A percentile compares a stretch with the other conserved stretches of the same genome.
Conservation (phyloP, 2,888 invertebrate species). For the Sarcophaga subvicina region DNA sequence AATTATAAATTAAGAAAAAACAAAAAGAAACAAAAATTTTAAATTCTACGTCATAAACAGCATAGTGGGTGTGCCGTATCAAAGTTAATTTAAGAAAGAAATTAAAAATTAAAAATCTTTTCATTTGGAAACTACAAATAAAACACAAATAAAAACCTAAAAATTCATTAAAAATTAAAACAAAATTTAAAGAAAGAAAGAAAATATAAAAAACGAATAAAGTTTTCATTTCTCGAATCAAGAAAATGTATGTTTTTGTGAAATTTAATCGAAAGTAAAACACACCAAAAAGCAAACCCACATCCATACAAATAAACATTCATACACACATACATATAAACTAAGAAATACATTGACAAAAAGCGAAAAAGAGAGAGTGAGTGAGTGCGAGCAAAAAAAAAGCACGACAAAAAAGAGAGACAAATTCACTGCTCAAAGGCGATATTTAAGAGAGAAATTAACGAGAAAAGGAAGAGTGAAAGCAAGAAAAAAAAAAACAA, state of each 20-base stretch:
- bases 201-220: not conserved
- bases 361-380: slow-evolving; percentile 50
- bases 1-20: slow-evolving; percentile 1
- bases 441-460: slow-evolving; percentile 22
- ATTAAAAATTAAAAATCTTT: not conserved
- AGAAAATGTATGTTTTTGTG: not conserved
- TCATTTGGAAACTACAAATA: not conserved
- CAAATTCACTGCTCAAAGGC: not conserved
- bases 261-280: slow-evolving; percentile 63
- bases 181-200: not conserved
- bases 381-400: slow-evolving; percentile 15
- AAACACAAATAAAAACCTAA: not conserved
- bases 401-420: not conserved
- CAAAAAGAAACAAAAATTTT: not conserved
- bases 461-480: slow-evolving; percentile 13
- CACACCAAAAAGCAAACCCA: slow-evolving; percentile 44
- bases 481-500: not conserved
- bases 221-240: not conserved
- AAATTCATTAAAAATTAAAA: not conserved
- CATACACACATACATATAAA: slow-evolving; percentile 52
- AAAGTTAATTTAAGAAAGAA: not conserved
- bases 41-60: slow-evolving; percentile 46
- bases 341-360: slow-evolving; percentile 52
- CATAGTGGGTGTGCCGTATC: slow-evolving; percentile 59
- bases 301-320: slow-evolving; percentile 29